Conservation (phyloP, 1,140 invertebrate genomes). For the Drosophila insularis region DNA sequence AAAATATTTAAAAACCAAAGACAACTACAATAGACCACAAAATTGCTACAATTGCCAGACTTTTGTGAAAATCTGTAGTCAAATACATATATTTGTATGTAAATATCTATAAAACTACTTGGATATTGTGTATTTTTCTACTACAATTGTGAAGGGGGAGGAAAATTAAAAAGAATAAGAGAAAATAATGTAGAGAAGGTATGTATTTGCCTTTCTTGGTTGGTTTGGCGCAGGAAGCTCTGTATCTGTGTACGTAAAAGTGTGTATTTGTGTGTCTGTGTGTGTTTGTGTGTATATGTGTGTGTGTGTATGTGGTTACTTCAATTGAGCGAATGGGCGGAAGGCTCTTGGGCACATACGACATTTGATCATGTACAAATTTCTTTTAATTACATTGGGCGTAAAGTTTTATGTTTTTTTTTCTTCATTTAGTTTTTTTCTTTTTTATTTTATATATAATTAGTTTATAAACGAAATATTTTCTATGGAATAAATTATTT, state of each 20-base stretch:
- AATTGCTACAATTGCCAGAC: background rate
- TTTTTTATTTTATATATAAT: slow-evolving; percentile 23
- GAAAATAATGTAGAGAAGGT: background rate
- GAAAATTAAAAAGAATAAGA: background rate
- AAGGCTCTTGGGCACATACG: slow-evolving; percentile 9
- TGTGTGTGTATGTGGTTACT: background rate
- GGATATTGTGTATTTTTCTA: too few relatives aligned
- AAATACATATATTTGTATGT: background rate
- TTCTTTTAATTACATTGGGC: background rate
- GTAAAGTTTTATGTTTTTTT: background rate
- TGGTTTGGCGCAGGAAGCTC: slow-evolving; percentile 8
- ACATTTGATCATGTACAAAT: slow-evolving; percentile 9
- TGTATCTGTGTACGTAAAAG: background rate
- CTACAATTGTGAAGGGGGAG: background rate
- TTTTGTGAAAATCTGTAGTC: background rate
- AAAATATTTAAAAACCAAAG: background rate
- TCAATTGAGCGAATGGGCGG: background rate
- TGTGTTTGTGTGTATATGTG: background rate
- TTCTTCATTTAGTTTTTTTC: slow-evolving; percentile 25
- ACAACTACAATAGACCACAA: background rate
- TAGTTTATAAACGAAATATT: slow-evolving; percentile 47
- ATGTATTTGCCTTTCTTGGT: slow-evolving; percentile 7
- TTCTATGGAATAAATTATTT: slow-evolving; percentile 43
- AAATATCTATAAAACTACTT: background rate
- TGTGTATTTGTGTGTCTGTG: background rate